Conservation (phyloP, 2,797 vertebrate genomes). For the Urocyon cinereoargenteus region DNA sequence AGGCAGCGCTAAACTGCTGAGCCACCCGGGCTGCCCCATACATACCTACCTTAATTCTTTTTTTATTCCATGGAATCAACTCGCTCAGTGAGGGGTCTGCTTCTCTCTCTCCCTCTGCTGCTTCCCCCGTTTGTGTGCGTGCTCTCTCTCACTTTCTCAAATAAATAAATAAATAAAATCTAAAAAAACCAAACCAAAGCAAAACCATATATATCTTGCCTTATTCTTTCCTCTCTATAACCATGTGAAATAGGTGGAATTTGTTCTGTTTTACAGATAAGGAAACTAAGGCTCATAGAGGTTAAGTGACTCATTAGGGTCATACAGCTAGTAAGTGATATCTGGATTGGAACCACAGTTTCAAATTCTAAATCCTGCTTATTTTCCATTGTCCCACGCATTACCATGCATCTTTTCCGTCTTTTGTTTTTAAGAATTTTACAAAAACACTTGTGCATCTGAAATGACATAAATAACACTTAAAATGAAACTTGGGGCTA, state of each 20-base stretch:
- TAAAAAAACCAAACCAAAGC: no score
- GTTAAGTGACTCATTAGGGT: not conserved
- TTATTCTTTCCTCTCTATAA: slow-evolving; percentile 1
- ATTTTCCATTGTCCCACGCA: not conserved
- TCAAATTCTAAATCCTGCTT: not conserved
- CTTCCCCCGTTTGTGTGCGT: no score
- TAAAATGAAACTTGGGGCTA: not conserved
- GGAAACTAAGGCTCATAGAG: slow-evolving; percentile 1
- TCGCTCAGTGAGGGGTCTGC: no score
- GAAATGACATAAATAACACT: slow-evolving; percentile 43
- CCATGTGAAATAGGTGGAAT: not conserved
- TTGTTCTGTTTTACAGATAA: not conserved
- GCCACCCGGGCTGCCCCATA: no score
- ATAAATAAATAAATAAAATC: no score
- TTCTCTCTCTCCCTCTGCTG: no score
- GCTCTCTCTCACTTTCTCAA: no score
- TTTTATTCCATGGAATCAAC: no score
- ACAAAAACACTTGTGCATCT: not conserved
- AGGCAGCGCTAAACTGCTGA: no score
- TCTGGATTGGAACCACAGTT: not conserved
- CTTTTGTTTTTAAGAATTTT: slow-evolving; percentile 28
- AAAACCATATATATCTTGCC: not conserved
- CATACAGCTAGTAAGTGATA: not conserved
- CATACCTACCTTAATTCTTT: no score
- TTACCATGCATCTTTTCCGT: not conserved